A percentile compares a stretch with the other conserved stretches of the same genome.
Evolutionary conservation across 2,888 invertebrate species (phyloP).

Genomic region (Andrena haemorrhoa): DNA sequence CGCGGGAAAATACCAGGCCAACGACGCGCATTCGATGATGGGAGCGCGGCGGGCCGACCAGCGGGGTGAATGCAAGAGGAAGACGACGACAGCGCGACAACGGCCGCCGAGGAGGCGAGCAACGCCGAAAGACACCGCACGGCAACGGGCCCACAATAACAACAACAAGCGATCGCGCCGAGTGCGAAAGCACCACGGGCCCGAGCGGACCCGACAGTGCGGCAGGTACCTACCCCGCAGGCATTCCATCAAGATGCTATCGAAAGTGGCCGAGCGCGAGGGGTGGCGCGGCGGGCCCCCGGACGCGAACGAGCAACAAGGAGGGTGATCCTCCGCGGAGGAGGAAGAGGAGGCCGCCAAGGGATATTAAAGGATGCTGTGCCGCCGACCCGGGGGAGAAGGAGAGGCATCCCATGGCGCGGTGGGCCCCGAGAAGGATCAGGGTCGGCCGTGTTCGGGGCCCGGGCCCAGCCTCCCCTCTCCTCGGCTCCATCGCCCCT

Average conservation of each 20-base stretch:
- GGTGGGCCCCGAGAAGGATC: conserved; percentile 76
- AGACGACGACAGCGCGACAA: conserved; percentile 4
- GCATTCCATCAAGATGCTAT: conserved; percentile 84
- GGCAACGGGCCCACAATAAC: conserved; percentile 53
- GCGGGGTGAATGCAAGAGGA: conserved; percentile 51
- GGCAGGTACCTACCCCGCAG: conserved; percentile 82
- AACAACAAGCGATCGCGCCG: conserved; percentile 51
- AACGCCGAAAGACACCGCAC: conserved; percentile 41
- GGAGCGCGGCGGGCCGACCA: conserved; percentile 4
- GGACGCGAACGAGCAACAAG: conserved; percentile 44
- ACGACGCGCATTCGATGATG: conserved; percentile 45
- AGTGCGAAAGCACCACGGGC: conserved; percentile 61
- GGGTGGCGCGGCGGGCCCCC: conserved; percentile 43
- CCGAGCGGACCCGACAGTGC: conserved; percentile 79
- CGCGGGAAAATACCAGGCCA: conserved; percentile 51
- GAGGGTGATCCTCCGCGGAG: conserved; percentile 60
- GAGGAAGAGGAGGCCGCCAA: conserved; percentile 74
- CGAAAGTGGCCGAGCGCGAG: conserved; percentile 71
- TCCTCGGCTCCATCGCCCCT: neutral
- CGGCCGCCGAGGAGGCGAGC: conserved; percentile 1
- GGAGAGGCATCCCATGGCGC: conserved; percentile 74
- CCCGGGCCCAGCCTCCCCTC: conserved; percentile 42
- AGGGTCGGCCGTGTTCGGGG: conserved; percentile 62
- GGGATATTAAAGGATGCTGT: conserved; percentile 81
- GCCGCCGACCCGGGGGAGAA: conserved; percentile 69